phyloP scores from a whole-genome alignment of 1,140 invertebrate genomes.

The Apis florea region DNA sequence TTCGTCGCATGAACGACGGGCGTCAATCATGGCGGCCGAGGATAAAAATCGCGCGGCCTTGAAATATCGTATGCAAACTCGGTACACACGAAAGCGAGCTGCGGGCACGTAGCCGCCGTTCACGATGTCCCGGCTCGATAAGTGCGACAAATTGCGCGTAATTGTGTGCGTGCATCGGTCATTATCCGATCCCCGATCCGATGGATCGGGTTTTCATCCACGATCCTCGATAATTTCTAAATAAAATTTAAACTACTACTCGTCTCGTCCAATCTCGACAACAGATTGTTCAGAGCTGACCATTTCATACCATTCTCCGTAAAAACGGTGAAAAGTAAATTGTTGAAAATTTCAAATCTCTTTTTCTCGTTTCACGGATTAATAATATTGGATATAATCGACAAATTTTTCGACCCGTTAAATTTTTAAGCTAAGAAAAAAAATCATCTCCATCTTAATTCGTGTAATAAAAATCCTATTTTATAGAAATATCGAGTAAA shows the following conservation, averaged over 20 bases:
- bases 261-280: neutral
- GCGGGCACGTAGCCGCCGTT: constrained; percentile 37
- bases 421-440: no score
- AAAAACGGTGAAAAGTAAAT: neutral
- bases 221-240: neutral
- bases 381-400: no score
- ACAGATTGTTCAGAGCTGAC: neutral
- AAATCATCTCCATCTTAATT: no score
- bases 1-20: neutral
- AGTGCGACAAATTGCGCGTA: constrained; percentile 63
- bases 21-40: constrained; percentile 10
- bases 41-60: constrained; percentile 44
- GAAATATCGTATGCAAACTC: constrained; percentile 42
- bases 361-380: no score
- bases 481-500: no score
- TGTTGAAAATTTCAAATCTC: no score
- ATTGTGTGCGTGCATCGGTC: constrained; percentile 49
- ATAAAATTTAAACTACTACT: neutral
- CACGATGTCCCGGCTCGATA: constrained; percentile 54
- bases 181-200: constrained; percentile 44
- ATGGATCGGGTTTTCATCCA: no score
- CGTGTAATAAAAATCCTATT: no score
- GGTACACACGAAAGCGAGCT: constrained; percentile 45
- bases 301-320: neutral
- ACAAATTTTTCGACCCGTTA: no score